Evolutionary conservation across 1,140 invertebrate species (phyloP).

Genomic region (Rhyacophila brunnea): DNA sequence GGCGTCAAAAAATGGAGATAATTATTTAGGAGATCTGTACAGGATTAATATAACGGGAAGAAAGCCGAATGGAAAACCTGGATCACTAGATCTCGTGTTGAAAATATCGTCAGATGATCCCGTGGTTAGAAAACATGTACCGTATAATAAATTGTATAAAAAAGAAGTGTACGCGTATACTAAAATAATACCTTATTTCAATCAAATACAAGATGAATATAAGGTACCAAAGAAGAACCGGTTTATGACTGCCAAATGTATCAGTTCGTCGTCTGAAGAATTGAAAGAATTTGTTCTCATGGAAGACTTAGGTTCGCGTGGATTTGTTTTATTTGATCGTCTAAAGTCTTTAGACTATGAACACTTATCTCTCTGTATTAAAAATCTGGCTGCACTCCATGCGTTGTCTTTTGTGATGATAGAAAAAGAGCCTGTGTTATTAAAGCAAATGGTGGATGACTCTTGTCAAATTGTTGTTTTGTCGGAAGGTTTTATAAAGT

Average conservation of each 20-base stretch:
- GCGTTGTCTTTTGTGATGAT: conserved; percentile 54
- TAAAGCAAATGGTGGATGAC: conserved; percentile 14
- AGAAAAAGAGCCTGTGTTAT: conserved; percentile 40
- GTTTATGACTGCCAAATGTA: conserved; percentile 44
- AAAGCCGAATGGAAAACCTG: not conserved
- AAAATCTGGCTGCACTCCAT: conserved; percentile 55
- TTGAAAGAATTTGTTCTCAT: conserved; percentile 52
- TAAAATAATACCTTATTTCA: conserved; percentile 40
- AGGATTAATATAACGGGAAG: conserved; percentile 27
- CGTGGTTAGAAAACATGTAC: not conserved
- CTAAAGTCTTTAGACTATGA: conserved; percentile 44
- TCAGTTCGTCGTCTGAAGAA: conserved; percentile 39
- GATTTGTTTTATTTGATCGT: conserved; percentile 50
- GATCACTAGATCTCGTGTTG: not conserved
- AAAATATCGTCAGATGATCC: not conserved
- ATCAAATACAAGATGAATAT: conserved; percentile 39
- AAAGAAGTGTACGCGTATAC: conserved; percentile 43
- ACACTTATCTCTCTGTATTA: conserved; percentile 47
- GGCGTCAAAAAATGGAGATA: conserved; percentile 40
- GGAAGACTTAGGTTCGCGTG: conserved; percentile 50
- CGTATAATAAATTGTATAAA: conserved; percentile 2
- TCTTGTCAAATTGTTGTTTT: too few species aligned
- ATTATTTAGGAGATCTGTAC: conserved; percentile 42
- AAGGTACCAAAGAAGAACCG: conserved; percentile 31
- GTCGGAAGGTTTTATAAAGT: too few species aligned